Evolutionary conservation across 2,888 invertebrate species (phyloP).

Genomic region (Xanthia togata): DNA sequence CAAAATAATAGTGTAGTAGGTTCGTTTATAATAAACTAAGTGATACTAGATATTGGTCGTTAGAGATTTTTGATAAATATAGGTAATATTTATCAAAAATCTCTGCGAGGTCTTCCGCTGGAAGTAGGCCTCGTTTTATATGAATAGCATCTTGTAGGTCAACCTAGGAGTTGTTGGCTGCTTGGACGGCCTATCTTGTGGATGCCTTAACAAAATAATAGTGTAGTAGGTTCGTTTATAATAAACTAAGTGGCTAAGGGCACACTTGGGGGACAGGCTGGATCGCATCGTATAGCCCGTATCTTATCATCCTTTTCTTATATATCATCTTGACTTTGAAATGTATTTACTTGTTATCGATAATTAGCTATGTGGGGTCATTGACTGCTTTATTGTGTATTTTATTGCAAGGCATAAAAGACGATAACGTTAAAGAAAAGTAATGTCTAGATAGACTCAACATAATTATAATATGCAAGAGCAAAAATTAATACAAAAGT

Average conservation of each 20-base stretch:
- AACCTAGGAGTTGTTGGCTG: neutral
- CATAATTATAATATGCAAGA: neutral
- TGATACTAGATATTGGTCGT: slow-evolving; percentile 29
- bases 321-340: neutral
- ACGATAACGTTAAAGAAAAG: neutral
- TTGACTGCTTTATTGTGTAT: neutral
- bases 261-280: neutral
- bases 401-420: slow-evolving; percentile 20
- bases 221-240: too few relatives aligned
- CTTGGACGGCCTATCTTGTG: neutral
- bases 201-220: neutral
- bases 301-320: neutral
- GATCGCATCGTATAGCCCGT: neutral
- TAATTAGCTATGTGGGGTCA: neutral
- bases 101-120: neutral
- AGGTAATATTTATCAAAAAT: too few relatives aligned
- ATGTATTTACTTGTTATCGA: neutral
- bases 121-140: neutral
- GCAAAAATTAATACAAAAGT: too few relatives aligned
- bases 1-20: too few relatives aligned
- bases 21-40: too few relatives aligned
- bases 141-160: neutral
- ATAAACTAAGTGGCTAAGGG: neutral
- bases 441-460: neutral
- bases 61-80: neutral